phyloP scores from a whole-genome alignment of 2,888 invertebrate species.

The Hypercompe scribonia region DNA sequence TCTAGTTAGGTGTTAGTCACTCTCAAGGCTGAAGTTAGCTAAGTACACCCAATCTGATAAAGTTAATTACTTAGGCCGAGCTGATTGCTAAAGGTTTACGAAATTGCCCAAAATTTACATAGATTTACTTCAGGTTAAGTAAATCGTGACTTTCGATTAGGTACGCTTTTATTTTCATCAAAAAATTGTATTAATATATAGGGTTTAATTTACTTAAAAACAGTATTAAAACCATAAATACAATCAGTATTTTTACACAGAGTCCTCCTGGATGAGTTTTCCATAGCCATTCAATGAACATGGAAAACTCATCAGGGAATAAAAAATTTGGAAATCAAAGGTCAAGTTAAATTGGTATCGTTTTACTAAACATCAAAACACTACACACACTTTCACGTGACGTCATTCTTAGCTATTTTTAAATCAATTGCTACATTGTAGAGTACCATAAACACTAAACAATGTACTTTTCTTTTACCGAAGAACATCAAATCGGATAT shows the following conservation, averaged over 20 bases:
- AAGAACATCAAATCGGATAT: not conserved
- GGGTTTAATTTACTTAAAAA: not conserved
- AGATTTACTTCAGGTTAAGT: constrained; percentile 10
- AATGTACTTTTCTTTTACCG: not conserved
- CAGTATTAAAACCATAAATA: not conserved
- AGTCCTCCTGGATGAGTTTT: not conserved
- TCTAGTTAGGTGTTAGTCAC: constrained; percentile 7
- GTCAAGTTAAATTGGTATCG: too few species aligned
- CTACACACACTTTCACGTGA: not conserved
- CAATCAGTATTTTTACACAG: not conserved
- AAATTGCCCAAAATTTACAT: constrained; percentile 47
- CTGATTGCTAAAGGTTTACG: constrained; percentile 36
- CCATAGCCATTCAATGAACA: not conserved
- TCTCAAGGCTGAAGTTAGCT: constrained; percentile 27
- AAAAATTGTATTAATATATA: not conserved
- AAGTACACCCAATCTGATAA: constrained; percentile 44
- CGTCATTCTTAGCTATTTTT: not conserved
- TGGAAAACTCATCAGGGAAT: too few species aligned
- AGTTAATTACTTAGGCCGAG: constrained; percentile 35
- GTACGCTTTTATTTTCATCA: not conserved
- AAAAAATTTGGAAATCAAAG: too few species aligned
- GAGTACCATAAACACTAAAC: not conserved
- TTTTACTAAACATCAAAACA: not conserved
- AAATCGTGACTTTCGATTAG: not conserved
- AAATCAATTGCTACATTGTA: not conserved